Base-by-base conservation (phyloP, 1,140 invertebrate genomes). In the Hydropsyche tenuis region DNA sequence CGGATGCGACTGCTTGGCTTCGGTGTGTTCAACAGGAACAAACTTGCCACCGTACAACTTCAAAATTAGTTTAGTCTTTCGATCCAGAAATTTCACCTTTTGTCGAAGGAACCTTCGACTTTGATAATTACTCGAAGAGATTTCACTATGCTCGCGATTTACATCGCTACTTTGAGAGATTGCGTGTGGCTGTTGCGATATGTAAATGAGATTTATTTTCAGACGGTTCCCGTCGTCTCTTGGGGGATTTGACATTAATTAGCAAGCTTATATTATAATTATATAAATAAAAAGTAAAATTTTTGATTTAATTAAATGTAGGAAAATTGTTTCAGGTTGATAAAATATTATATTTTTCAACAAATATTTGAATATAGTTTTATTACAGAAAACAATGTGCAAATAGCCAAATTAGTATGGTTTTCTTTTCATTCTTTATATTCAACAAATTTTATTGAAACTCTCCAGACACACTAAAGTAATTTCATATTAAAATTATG, bases 131-230 rank as follows among this genome's bases (percentile, higher is more conserved):
- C n/a, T 20, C 56, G 23, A 22, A 60, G 22, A 60, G 20, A 60
- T 60, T 60, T 60, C 23, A 9, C 22, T 22, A 22, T 22, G 20
- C 45, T n/a, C 11, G 45, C 16, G 45, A 4, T 48, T 6, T 48
- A 48, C 45, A n/a, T n/a, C n/a, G 45, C 45, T 3, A 48, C 56
- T 60, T n/a, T 25, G 11, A 60, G 22, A 60, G 18, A 60, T 60
- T 20, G 11, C 3, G 30, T 3, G 30, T 9, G n/a, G 3, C 30
- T 20, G 20, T 27, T 23, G 22, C 56, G 56, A 25, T 25, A 25
- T 22, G 56, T 60, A 60, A 60, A 60, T 60, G 23, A 60, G 25
- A 60, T 60, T 60, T 60, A 60, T 60, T 22, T 60, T 60, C 56
- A 1, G 22, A 23, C 5, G 20, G 11, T 60, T 14, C 56, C 6